Evolutionary conservation across 1,140 invertebrate species (phyloP), one percentile per base, ranked within the genome.

Genomic region (Marisa cornuarietis): DNA sequence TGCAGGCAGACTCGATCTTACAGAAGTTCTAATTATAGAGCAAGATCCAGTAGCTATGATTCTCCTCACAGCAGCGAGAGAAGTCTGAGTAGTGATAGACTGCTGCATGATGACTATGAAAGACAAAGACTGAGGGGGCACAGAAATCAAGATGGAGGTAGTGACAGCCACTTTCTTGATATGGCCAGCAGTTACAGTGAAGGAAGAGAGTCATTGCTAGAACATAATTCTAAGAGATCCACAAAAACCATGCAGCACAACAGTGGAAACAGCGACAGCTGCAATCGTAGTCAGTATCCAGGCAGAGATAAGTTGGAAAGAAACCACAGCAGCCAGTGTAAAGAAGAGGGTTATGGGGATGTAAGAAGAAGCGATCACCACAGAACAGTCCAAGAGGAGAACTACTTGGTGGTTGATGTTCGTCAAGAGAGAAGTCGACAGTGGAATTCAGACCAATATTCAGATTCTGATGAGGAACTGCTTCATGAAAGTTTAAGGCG

Each of bases 391-490:
- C 9, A 18, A 58, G 26, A 61, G 31, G 72, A 74, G 24, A 26
- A 24, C 51, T 61, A 58, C 20, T 63, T 63, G 18, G 61, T 18
- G 16, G 74, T 49, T 16, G 26, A 76, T 49, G n/a, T 42, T 49
- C 74, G 61, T 26, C 58, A 54, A 18, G 65, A 42, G 26, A 61
- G 51, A n/a, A 31, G 74, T 24, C 31, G 9, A 20, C 54, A 76
- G 54, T 26, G 58, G 24, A 51, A n/a, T n/a, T 77, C 75, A 24
- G 63, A 63, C 3, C 31, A 68, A 6, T 77, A 77, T 65, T 68
- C 75, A 9, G 75, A 77, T 77, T 77, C 75, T 77, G 75, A 77
- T 68, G 75, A 77, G 5, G 65, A 77, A 18, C 68, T 42, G 14
- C 65, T 77, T 51, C 75, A 77, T 68, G 75, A 77, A 18, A 68